These are phyloP conservation scores for Globodera rostochiensis DNA, from an alignment of 1,140 invertebrate genomes.

Conservation along the genomic window DNA sequence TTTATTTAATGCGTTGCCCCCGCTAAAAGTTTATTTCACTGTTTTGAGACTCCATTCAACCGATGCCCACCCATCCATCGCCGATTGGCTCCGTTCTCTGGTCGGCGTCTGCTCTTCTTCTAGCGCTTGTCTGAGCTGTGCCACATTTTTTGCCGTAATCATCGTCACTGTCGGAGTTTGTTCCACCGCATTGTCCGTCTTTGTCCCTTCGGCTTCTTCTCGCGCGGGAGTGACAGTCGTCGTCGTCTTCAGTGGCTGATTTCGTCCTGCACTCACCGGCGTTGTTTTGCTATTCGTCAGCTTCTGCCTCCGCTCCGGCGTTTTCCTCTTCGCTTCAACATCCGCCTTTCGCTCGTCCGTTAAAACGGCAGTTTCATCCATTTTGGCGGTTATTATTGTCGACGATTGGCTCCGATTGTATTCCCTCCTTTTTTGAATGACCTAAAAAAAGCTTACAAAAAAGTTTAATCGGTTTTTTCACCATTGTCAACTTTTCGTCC, in stretches of 20 bases:
- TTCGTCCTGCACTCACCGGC: not conserved
- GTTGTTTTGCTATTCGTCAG: not conserved
- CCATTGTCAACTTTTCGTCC: conserved; percentile 9
- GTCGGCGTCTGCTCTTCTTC: not conserved
- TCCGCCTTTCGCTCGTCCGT: not conserved
- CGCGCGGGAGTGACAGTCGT: not conserved
- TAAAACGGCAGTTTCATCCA: not conserved
- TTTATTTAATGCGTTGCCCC: not conserved
- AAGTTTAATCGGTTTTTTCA: conserved; percentile 3
- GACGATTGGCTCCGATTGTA: conserved; percentile 15
- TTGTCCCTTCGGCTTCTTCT: not conserved
- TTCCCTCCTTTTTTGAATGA: conserved; percentile 27
- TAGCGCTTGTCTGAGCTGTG: not conserved
- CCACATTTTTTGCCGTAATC: not conserved
- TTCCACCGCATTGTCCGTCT: not conserved
- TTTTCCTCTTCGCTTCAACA: not conserved
- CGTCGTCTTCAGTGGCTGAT: not conserved
- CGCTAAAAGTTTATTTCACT: not conserved
- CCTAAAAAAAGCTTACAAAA: not conserved
- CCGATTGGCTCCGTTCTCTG: not conserved
- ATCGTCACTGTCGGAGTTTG: not conserved
- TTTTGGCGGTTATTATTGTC: not conserved
- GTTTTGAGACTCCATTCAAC: too few species aligned
- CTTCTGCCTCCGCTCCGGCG: not conserved
- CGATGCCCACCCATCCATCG: not conserved